Evolutionary conservation across 2,797 vertebrate species (phyloP).

Genomic region (Thripadectes ignobilis): DNA sequence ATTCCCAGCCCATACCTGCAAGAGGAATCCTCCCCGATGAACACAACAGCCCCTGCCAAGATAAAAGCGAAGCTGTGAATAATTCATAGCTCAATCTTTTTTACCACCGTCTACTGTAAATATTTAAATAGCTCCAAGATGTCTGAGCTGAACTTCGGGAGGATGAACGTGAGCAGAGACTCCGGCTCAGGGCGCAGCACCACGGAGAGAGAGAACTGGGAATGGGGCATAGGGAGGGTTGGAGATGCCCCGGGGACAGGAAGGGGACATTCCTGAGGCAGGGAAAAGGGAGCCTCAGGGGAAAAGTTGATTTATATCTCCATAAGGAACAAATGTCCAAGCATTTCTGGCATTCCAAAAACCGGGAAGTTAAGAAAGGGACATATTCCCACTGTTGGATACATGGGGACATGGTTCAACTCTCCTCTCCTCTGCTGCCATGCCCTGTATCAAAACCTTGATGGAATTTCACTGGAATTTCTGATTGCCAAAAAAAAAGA

Average conservation of each 20-base stretch:
- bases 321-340: neutral
- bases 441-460: neutral
- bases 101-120: slow-evolving; percentile 67
- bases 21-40: neutral
- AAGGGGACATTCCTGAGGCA: neutral
- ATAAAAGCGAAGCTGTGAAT: slow-evolving; percentile 72
- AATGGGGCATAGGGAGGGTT: neutral
- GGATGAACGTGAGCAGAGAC: neutral
- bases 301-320: neutral
- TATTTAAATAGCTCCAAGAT: slow-evolving; percentile 66
- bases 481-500: neutral
- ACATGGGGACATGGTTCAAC: neutral
- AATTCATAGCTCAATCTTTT: slow-evolving; percentile 71
- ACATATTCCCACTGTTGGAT: neutral
- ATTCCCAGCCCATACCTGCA: neutral
- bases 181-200: neutral
- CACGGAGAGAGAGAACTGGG: neutral
- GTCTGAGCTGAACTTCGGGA: neutral
- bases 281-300: neutral
- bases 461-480: neutral
- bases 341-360: neutral
- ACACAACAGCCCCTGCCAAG: slow-evolving; percentile 34
- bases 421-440: neutral
- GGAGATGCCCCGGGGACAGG: neutral
- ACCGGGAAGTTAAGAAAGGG: neutral